Base-by-base conservation (phyloP, 2,888 invertebrate genomes). In the Cosmia trapezina region DNA sequence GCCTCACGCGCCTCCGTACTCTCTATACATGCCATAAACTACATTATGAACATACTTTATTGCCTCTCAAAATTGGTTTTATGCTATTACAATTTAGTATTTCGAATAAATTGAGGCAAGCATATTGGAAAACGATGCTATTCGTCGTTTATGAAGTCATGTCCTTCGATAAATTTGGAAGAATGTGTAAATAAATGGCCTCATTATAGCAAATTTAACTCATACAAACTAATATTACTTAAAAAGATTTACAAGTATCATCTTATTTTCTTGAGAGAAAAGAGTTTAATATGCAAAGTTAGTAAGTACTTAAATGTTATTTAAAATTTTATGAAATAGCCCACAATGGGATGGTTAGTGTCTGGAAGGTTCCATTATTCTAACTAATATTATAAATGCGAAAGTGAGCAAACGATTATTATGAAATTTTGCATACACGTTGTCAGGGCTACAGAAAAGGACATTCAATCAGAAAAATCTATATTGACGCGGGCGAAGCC, bases 41-140 rank as follows among this genome's bases (percentile, higher is more conserved):
- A 79, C 65, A 79, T 61, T 59, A 43, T 76, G 56, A 41, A 72
- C 70, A 72, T 79, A 81, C 78, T 87, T 88, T 89, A 90, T 87
- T 86, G 87, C 84, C 83, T 87, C 78, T 84, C 79, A 86, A 86
- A 88, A 88, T 89, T 89, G 89, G 83, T 78, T 83, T 88, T 80
- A 76, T 78, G 81, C 76, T 75, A 78, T 75, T 73, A 73, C 81
- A 81, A 79, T 85, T 81, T 83, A 81, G 59, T 77, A 70, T 76
- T 75, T 45, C 73, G 59, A 73, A 86, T 87, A 84, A 78, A 87
- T 74, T 80, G 79, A 62, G 72, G 49, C 54, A 68, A 81, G 67
- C 71, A 64, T 81, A 80, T 83, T 71, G 70, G 75, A 76, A 68
- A 69, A 70, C 74, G 73, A 69, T 68, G 54, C 65, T 60, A 51